Base-by-base conservation (phyloP, 2,113 vertebrate genomes). In the Macroglossus sobrinus region DNA sequence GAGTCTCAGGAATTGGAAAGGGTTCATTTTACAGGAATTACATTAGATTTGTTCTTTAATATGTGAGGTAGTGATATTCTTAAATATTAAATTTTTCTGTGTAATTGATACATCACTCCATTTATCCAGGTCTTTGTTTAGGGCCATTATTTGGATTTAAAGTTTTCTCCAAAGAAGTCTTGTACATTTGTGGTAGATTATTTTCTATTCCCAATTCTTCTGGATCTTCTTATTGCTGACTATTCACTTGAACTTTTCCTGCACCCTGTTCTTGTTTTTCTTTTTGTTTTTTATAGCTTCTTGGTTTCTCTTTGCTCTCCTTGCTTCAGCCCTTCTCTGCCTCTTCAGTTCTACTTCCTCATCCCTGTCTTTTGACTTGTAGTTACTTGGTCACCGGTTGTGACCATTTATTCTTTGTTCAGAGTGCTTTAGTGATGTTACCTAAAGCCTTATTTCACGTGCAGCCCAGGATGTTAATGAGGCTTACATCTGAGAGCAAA, bases 41-140 rank as follows among this genome's bases (percentile, higher is more conserved):
- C 22, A 38, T 40, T 89, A 13, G 75, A 45, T 59, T 10, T 47
- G 24, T 55, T 61, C 35, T 40, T 96, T 69, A 71, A n/a, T 43
- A 68, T 79, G 15, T 66, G 50, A 89, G 93, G 57, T 86, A 59
- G 10, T 43, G 9, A 89, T 40, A 84, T 53, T 74, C 47, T 89
- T 92, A 66, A 91, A 78, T n/a, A 35, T 5, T 76, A 93, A 93
- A 74, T 21, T 75, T 30, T 78, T 10, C 45, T 50, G 80, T 47
- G 47, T 68, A 84, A 79, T 79, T 80, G 50, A 79, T 69, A 3
- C n/a, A 68, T 47, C 57, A 45, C 10, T 87, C 63, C 26, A 74
- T 88, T 82, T 94, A 82, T n/a, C 80, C 26, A 84, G 38, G 33
- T 64, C 61, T 92, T 82, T 94, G 38, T 64, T 95, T 86, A 74